Conservation (phyloP, 2,797 vertebrate genomes). For the Pseudochirops corinnae region DNA sequence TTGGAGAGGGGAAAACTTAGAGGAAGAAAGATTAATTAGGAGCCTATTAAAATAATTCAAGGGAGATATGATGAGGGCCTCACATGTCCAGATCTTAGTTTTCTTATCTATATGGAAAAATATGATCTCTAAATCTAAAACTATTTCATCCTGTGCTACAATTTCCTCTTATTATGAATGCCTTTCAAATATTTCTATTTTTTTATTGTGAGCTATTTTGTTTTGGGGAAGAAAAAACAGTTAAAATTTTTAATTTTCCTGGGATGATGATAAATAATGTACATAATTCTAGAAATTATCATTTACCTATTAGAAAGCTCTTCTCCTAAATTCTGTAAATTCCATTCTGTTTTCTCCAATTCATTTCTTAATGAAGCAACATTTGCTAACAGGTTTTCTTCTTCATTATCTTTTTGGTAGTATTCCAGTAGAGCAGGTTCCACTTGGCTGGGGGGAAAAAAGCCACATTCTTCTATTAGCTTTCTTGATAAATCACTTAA, state of each 20-base stretch:
- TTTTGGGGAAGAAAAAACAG: not conserved
- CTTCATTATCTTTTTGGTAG: conserved; percentile 71
- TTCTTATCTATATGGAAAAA: not conserved
- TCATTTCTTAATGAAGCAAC: conserved; percentile 85
- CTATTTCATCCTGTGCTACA: not conserved
- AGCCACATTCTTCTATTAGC: conserved; percentile 2
- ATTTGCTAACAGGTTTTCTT: conserved; percentile 83
- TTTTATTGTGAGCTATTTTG: conserved; percentile 8
- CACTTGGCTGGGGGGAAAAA: conserved; percentile 65
- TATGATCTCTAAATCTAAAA: not conserved
- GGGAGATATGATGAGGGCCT: not conserved
- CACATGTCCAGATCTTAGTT: not conserved
- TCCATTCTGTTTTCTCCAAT: conserved; percentile 86
- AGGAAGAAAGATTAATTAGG: not conserved
- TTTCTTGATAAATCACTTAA: not conserved
- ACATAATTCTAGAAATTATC: conserved; percentile 14
- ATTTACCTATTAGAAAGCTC: conserved; percentile 83
- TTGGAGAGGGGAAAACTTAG: not conserved
- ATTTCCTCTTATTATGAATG: conserved; percentile 39
- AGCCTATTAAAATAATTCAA: not conserved
- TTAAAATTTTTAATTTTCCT: conserved; percentile 37
- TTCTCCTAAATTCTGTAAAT: conserved; percentile 84
- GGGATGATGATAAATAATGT: not conserved
- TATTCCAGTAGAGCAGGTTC: conserved; percentile 67
- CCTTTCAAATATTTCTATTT: not conserved